Percentiles rank a stretch among this genome's conserved stretches.
Conservation (phyloP, 2,113 vertebrate species). For the Crotalus horridus region DNA sequence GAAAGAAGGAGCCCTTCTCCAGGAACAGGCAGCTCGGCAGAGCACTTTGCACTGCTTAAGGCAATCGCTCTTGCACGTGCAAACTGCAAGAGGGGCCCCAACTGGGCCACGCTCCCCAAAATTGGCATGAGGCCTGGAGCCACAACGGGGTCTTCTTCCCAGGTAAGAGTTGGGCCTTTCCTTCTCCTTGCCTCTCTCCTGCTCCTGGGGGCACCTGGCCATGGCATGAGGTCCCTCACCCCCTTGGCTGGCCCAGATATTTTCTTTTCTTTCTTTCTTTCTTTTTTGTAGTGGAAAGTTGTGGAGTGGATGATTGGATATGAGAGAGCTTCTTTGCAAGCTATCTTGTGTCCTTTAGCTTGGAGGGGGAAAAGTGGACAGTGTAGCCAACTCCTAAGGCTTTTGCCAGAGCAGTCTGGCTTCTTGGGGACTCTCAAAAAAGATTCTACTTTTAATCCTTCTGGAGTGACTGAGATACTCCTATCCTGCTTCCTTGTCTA, state of each 20-base stretch:
- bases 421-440: not conserved
- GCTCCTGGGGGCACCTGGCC: not conserved
- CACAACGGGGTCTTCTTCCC: not conserved
- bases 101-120: not conserved
- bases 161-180: constrained; percentile 19
- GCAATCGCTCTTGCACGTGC: not conserved
- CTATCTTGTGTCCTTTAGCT: not conserved
- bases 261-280: not conserved
- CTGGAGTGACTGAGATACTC: not conserved
- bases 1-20: constrained; percentile 39
- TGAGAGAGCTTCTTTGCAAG: not conserved
- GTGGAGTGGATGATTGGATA: not conserved
- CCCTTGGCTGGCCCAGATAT: not conserved
- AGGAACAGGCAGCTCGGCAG: constrained; percentile 42
- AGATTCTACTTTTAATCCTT: not conserved
- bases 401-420: not conserved
- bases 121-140: not conserved
- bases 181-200: not conserved
- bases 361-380: not conserved
- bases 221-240: not conserved
- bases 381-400: not conserved
- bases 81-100: not conserved
- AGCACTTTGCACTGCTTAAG: not conserved
- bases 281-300: not conserved
- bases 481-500: not conserved